A percentile compares a stretch with the other conserved stretches of the same genome.
phyloP scores from a whole-genome alignment of 2,113 vertebrate genomes.

The Hippocampus abdominalis region DNA sequence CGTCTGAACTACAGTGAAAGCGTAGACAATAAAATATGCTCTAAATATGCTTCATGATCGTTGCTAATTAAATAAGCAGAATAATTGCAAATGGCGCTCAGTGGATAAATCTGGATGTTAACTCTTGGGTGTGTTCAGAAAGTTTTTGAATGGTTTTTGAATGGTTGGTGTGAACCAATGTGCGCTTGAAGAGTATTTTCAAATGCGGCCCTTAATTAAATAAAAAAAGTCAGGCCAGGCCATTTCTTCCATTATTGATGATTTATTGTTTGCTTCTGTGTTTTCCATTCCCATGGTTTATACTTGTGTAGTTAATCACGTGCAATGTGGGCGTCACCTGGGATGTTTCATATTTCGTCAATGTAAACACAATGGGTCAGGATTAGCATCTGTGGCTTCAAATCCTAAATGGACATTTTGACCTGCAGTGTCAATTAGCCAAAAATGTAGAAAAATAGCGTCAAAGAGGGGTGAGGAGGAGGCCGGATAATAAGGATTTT shows the following conservation, averaged over 20 bases:
- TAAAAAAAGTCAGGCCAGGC: too few species aligned
- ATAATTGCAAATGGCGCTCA: background rate
- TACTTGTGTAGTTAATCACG: too few species aligned
- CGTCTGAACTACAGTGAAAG: background rate
- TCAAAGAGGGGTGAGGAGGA: slow-evolving; percentile 1
- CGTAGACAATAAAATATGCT: too few species aligned
- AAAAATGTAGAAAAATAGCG: background rate
- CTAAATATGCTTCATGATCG: too few species aligned
- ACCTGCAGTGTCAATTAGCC: background rate
- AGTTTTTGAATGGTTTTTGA: too few species aligned
- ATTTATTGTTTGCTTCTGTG: background rate
- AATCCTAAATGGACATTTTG: background rate
- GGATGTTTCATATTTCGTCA: background rate
- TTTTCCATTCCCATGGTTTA: background rate
- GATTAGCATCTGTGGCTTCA: background rate
- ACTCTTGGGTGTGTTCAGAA: too few species aligned
- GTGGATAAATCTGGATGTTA: background rate
- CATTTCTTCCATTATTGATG: too few species aligned
- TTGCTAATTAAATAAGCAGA: background rate
- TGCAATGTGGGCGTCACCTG: too few species aligned
- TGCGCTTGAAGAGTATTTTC: too few species aligned
- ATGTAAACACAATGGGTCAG: background rate
- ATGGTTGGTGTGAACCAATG: too few species aligned
- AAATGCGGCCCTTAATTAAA: too few species aligned
- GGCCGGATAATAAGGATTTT: slow-evolving; percentile 1